These are phyloP conservation scores for Rhinichthys klamathensis DNA, from an alignment of 2,113 vertebrate species.

Conservation along the genomic window DNA sequence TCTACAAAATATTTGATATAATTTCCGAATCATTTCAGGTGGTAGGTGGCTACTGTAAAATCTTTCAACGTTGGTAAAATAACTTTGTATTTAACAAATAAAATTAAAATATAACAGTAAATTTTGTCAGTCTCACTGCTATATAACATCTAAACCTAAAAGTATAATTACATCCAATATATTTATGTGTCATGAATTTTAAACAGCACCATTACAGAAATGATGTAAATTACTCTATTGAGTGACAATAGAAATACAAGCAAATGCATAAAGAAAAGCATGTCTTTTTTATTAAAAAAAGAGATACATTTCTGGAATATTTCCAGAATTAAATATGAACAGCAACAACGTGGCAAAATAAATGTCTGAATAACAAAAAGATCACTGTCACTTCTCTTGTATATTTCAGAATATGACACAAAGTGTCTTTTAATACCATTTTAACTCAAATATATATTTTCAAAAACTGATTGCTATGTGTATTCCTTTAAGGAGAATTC, in stretches of 20 bases:
- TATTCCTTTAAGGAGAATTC: background rate
- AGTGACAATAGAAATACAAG: background rate
- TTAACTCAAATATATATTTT: background rate
- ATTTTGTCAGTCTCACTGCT: background rate
- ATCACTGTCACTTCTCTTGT: background rate
- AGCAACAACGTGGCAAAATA: background rate
- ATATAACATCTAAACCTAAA: background rate
- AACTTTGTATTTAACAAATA: background rate
- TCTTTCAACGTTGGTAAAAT: background rate
- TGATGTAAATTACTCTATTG: background rate
- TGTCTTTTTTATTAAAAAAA: constrained; percentile 10
- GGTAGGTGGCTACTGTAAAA: background rate
- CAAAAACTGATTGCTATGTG: background rate
- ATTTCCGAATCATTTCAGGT: background rate
- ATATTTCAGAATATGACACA: constrained; percentile 27
- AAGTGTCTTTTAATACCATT: background rate
- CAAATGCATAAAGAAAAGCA: background rate
- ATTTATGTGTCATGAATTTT: background rate
- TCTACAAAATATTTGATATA: background rate
- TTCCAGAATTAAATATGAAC: constrained; percentile 30
- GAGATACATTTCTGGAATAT: constrained; percentile 26
- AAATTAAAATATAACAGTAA: constrained; percentile 13
- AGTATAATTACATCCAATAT: background rate
- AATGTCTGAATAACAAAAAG: background rate
- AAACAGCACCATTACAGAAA: background rate